These are phyloP conservation scores for Gorsachius magnificus DNA, from an alignment of 2,797 vertebrate species.

Conservation along the genomic window DNA sequence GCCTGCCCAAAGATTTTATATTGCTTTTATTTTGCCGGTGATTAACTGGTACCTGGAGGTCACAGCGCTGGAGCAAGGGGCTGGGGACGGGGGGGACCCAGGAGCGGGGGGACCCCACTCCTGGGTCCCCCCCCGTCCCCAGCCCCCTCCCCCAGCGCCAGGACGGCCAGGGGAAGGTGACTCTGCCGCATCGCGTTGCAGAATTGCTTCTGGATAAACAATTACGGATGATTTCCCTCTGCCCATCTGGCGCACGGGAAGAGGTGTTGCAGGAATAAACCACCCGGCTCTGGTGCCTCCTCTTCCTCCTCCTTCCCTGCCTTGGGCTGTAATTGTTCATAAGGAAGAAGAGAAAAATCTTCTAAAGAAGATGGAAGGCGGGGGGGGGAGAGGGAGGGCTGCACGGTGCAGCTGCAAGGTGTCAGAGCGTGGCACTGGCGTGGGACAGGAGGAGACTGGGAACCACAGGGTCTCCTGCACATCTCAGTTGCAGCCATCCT, in stretches of 20 bases:
- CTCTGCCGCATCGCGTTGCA: neutral
- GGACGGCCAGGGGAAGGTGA: neutral
- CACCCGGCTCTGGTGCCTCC: conserved; percentile 45
- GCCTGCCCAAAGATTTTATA: neutral
- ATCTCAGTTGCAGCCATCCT: rapidly evolving
- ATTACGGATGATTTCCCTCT: conserved; percentile 68
- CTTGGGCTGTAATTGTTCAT: conserved; percentile 28
- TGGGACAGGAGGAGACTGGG: neutral
- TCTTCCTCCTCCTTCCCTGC: conserved; percentile 57
- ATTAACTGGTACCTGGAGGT: no score
- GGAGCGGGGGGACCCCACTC: no score
- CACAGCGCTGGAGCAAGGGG: no score
- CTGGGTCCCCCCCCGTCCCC: no score
- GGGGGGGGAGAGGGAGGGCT: neutral
- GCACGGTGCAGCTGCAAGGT: neutral
- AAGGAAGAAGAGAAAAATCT: conserved; percentile 17
- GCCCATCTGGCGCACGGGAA: conserved; percentile 67
- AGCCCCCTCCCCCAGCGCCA: neutral
- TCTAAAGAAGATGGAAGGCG: conserved; percentile 7
- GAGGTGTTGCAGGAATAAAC: conserved; percentile 66
- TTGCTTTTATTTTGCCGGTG: neutral
- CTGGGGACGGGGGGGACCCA: no score
- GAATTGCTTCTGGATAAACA: conserved; percentile 64
- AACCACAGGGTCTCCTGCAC: neutral
- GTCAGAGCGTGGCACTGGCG: rapidly evolving